Conservation (phyloP, 2,797 vertebrate species). For the Synaphobranchus kaupii region DNA sequence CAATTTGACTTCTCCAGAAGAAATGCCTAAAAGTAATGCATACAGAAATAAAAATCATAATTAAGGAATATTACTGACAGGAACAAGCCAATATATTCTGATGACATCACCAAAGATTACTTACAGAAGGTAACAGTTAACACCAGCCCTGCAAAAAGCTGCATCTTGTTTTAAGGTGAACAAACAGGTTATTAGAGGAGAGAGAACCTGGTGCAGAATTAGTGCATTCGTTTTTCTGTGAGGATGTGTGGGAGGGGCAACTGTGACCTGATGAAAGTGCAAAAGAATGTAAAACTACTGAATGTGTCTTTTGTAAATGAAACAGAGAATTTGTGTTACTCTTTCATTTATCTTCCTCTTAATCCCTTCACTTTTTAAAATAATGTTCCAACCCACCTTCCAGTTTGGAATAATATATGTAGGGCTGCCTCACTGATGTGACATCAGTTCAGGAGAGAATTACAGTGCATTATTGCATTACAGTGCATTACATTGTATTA, state of each 20-base stretch:
- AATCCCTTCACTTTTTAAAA: too few relatives aligned
- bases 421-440: too few relatives aligned
- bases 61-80: background rate
- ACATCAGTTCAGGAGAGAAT: too few relatives aligned
- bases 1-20: background rate
- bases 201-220: background rate
- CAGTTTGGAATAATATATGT: background rate
- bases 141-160: conserved; percentile 24
- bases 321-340: too few relatives aligned
- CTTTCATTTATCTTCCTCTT: too few relatives aligned
- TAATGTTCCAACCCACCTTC: too few relatives aligned
- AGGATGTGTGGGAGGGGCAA: conserved; percentile 13
- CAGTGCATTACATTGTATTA: too few relatives aligned
- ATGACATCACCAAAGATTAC: background rate
- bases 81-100: background rate
- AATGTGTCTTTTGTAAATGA: too few relatives aligned
- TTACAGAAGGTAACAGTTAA: conserved; percentile 18
- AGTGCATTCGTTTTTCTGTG: background rate
- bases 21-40: background rate
- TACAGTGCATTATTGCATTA: too few relatives aligned
- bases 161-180: conserved; percentile 21
- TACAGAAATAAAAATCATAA: background rate
- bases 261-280: background rate
- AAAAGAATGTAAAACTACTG: background rate
- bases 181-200: background rate